Conservation (phyloP, 2,888 invertebrate species). For the Ochropacha duplaris region DNA sequence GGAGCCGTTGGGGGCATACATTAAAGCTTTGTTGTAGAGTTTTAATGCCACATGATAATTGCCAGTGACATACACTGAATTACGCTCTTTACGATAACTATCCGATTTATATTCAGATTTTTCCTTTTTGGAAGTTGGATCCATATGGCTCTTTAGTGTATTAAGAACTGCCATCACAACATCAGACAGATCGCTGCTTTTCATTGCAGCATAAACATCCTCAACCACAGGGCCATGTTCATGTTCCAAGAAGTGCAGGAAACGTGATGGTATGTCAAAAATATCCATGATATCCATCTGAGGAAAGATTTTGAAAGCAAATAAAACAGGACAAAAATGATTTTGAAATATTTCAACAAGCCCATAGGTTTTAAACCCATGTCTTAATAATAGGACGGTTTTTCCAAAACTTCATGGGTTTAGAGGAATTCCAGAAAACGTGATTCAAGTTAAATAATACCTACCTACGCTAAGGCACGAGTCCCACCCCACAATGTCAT, state of each 20-base stretch:
- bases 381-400: too few species aligned
- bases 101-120: constrained; percentile 16
- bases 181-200: background rate
- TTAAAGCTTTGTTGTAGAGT: constrained; percentile 35
- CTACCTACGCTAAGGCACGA: too few species aligned
- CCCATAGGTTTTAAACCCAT: too few species aligned
- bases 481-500: too few species aligned
- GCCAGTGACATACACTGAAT: constrained; percentile 13
- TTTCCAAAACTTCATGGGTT: too few species aligned
- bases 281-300: too few species aligned
- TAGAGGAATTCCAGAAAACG: too few species aligned
- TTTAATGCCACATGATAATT: background rate
- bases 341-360: too few species aligned
- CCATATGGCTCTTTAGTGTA: background rate
- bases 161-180: background rate
- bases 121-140: background rate
- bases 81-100: constrained; percentile 26
- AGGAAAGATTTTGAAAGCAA: background rate
- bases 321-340: background rate
- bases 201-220: background rate
- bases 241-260: background rate
- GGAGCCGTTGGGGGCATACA: constrained; percentile 33
- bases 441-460: too few species aligned
- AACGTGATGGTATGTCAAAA: background rate
- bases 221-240: background rate